Evolutionary conservation across 2,888 invertebrate genomes (phyloP), one percentile per base, ranked within the genome.

Genomic region (Nemoura dubitans): DNA sequence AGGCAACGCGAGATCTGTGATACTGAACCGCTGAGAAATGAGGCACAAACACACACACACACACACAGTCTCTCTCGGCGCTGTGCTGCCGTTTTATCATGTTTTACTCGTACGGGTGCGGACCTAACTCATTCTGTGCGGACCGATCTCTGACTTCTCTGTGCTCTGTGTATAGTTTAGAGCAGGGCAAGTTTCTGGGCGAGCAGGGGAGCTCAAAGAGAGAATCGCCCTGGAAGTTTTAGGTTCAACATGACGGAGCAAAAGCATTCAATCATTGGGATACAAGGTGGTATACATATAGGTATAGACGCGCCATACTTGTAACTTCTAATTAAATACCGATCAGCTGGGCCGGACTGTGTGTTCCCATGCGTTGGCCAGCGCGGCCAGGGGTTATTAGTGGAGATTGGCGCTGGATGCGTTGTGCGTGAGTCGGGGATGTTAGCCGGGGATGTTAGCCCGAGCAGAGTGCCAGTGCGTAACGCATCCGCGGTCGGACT

Each of bases 261-360:
- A 59, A 59, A 59, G 59, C 59, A 59, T 59, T 59, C 59, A 59
- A 59, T 59, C 59, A 59, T 59, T 59, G 59, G 59, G 10, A 36
- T 36, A 36, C 36, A 36, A 3, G 36, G 36, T 10, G 3, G 36
- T 3, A 36, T 36, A 36, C 36, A 36, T 36, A 36, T 7, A 59
- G 59, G 59, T 59, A 59, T 36, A 36, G 36, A 10, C 36, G 59
- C 21, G 21, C 59, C 59, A 59, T 59, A 59, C 59, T 59, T 7
- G 59, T 59, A 59, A 10, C 14, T 59, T 16, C 10, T 59, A 59
- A 59, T 59, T 59, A 59, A 59, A 59, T 59, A 21, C 59, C 59
- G 59, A 59, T 59, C 59, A 59, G 21, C 59, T 21, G 59, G 10
- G 59, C 14, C 6, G 14, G 3, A 21, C 2, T 59, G 14, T 59